Evolutionary conservation across 2,888 invertebrate genomes (phyloP), one percentile per base, ranked within the genome.

Genomic region (Scaptomyza cyrtandrae): DNA sequence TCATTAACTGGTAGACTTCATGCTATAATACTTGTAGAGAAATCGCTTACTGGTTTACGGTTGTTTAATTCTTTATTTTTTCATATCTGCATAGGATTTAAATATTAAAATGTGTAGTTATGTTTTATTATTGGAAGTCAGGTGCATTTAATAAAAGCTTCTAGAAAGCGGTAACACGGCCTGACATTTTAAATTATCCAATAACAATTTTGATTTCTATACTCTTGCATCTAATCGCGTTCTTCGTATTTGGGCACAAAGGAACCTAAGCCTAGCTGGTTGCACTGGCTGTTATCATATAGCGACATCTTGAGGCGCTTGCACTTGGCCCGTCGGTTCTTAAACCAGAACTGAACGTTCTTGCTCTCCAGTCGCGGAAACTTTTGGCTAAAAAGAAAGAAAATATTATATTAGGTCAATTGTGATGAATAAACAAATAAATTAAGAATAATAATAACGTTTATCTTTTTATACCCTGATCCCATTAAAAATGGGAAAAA

Each of bases 271-370:
- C 90, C 91, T 44, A 92, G 80, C 63, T 92, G 91, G 5, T 87
- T 74, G 79, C 91, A 91, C 61, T 91, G 92, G 29, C 91, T 89
- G 65, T 90, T 87, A 89, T 97, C 97, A 90, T 96, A 97, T 45
- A 97, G 92, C 0, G 97, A 96, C 96, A 97, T 97, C 93, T 98
- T 97, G 90, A 99, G 94, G 67, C 99, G 94, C 93, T 99, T 99
- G 92, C 98, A 98, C 93, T 99, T 99, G 82, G 99, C 99, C 63
- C 99, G 94, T 45, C 99, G 96, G 91, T 99, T 99, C 92, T 99
- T 99, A 93, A 99, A 99, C 99, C 99, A 99, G 92, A 99, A 98
- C 93, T 99, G 99, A 78, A 99, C 99, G 91, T 99, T 99, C 93
- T 99, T 99, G 45, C 99, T 98, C 92, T 99, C 99, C 72, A 99